Evolutionary conservation across 2,113 vertebrate genomes (phyloP).

Genomic region (Grammomys surdaster): DNA sequence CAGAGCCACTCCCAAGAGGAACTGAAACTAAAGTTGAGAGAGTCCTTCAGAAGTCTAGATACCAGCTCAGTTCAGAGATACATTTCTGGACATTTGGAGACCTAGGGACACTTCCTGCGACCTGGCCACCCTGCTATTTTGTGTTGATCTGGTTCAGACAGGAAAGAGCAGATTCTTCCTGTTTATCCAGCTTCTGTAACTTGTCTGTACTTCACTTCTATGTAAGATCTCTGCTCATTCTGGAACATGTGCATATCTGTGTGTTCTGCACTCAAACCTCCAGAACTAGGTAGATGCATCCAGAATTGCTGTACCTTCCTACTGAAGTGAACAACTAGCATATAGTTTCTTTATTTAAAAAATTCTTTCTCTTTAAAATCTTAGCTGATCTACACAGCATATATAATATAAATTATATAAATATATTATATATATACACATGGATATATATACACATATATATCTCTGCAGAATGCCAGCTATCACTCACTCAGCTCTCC

Average conservation of each 20-base stretch:
- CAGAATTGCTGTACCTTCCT: background rate
- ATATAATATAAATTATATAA: background rate
- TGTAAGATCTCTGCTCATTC: background rate
- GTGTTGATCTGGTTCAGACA: rapidly evolving
- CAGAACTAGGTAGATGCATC: background rate
- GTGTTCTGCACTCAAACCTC: background rate
- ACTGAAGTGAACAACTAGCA: background rate
- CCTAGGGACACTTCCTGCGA: background rate
- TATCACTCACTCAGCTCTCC: too few relatives aligned
- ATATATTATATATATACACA: background rate
- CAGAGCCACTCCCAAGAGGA: background rate
- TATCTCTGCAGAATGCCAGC: too few relatives aligned
- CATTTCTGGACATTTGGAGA: background rate
- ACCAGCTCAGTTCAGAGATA: background rate
- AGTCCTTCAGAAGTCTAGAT: background rate
- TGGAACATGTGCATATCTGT: rapidly evolving
- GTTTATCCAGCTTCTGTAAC: too few relatives aligned
- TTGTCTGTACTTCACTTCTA: background rate
- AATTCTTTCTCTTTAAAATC: background rate
- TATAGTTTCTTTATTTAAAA: background rate
- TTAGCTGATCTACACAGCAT: background rate
- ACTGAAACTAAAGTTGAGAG: background rate
- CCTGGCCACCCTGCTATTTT: background rate
- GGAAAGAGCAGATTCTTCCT: background rate
- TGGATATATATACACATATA: background rate